Evolutionary conservation across 2,113 vertebrate genomes (phyloP).

Genomic region (Steatornis caripensis): DNA sequence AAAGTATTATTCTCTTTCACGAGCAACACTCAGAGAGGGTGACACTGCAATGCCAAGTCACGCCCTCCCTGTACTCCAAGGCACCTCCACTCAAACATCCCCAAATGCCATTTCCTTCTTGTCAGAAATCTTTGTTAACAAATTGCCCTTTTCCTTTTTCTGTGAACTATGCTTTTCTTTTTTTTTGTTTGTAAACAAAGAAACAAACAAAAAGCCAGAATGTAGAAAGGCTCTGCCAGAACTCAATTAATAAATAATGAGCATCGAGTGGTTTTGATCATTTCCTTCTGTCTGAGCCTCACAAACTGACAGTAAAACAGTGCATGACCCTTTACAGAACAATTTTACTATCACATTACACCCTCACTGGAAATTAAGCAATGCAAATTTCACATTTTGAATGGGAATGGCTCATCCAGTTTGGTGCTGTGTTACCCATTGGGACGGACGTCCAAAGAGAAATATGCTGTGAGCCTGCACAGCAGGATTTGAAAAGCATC

Average conservation of each 20-base stretch:
- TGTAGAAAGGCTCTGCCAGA: conserved; percentile 36
- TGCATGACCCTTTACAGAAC: not conserved
- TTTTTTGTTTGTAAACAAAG: conserved; percentile 51
- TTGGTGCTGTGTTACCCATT: not conserved
- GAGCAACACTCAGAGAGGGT: not conserved
- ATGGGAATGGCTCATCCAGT: not conserved
- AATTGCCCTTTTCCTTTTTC: not conserved
- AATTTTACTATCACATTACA: conserved; percentile 4
- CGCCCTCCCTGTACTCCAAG: not conserved
- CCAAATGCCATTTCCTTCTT: not conserved
- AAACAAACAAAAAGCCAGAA: conserved; percentile 46
- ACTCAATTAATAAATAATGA: conserved; percentile 60
- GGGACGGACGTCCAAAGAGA: not conserved
- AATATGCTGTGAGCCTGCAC: not conserved
- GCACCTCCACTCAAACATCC: not conserved
- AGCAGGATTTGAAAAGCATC: not conserved
- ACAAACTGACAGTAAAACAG: conserved; percentile 21
- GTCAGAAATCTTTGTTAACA: conserved; percentile 26
- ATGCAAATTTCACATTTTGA: not conserved
- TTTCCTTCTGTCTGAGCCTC: conserved; percentile 39
- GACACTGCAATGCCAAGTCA: not conserved
- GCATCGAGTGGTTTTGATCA: not conserved
- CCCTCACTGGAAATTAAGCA: not conserved
- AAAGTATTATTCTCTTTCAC: not conserved
- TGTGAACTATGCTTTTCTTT: not conserved